Conservation (phyloP, 2,888 invertebrate genomes). For the Pteria penguin region DNA sequence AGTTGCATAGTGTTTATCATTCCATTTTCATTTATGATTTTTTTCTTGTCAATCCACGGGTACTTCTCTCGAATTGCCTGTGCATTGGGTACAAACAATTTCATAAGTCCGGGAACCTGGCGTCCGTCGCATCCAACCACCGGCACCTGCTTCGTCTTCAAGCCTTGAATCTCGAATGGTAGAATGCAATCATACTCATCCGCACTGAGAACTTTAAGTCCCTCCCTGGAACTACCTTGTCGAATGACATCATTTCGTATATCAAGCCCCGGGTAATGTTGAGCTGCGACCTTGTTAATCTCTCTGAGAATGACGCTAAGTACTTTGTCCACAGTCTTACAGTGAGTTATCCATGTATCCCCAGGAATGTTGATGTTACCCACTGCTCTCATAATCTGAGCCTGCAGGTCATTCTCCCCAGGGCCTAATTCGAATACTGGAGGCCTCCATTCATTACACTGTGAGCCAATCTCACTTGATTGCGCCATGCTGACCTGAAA, state of each 20-base stretch:
- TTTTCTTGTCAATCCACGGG: no score
- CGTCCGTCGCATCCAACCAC: background rate
- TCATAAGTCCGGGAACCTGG: slow-evolving; percentile 6
- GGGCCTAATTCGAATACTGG: background rate
- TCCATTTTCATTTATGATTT: no score
- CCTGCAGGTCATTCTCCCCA: background rate
- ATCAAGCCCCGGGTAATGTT: background rate
- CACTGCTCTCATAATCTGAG: background rate
- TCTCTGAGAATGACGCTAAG: background rate
- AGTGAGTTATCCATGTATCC: slow-evolving; percentile 4
- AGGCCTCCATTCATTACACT: background rate
- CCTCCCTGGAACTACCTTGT: slow-evolving; percentile 50
- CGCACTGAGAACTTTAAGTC: slow-evolving; percentile 45
- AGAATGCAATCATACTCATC: slow-evolving; percentile 52
- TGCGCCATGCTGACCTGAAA: no score
- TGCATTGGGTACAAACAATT: background rate
- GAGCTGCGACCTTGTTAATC: background rate
- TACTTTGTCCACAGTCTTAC: slow-evolving; percentile 10
- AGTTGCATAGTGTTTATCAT: slow-evolving; percentile 15
- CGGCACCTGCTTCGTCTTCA: slow-evolving; percentile 7
- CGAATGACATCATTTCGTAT: slow-evolving; percentile 32
- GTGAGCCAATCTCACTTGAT: no score
- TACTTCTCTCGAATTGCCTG: background rate
- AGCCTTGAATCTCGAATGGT: slow-evolving; percentile 40
- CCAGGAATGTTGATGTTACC: background rate